Evolutionary conservation across 2,797 vertebrate species (phyloP).

Genomic region (Tapirus indicus): DNA sequence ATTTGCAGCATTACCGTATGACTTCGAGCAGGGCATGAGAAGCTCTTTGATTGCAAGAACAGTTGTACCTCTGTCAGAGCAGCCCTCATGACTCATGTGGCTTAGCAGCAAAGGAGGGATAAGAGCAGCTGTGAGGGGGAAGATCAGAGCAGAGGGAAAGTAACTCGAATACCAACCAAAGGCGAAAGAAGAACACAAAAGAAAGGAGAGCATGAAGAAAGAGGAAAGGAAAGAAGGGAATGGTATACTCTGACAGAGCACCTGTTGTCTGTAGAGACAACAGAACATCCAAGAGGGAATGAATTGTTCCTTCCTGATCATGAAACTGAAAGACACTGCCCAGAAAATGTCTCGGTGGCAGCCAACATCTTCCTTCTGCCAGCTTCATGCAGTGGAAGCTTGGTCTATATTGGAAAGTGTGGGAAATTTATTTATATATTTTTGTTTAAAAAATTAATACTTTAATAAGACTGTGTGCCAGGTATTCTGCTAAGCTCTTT

Average conservation of each 20-base stretch:
- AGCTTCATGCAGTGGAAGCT: conserved; percentile 72
- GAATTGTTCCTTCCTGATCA: conserved; percentile 70
- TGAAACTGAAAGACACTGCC: conserved; percentile 67
- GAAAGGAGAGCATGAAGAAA: neutral
- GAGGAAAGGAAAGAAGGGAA: conserved; percentile 56
- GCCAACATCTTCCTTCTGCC: conserved; percentile 69
- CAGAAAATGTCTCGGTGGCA: conserved; percentile 78
- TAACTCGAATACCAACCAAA: conserved; percentile 26
- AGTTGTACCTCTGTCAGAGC: conserved; percentile 81
- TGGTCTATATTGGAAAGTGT: conserved; percentile 73
- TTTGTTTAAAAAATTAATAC: conserved; percentile 17
- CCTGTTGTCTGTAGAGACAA: conserved; percentile 69
- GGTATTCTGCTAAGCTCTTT: neutral
- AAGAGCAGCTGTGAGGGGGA: conserved; percentile 70
- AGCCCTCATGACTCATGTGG: conserved; percentile 66
- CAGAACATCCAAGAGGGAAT: conserved; percentile 71
- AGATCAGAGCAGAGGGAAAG: conserved; percentile 67
- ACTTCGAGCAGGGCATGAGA: conserved; percentile 76
- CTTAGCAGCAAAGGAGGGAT: conserved; percentile 52
- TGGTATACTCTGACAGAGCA: conserved; percentile 51
- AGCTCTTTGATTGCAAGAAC: conserved; percentile 85
- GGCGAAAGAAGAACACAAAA: neutral
- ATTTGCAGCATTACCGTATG: conserved; percentile 80
- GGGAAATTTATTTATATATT: neutral
- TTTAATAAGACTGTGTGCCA: neutral